Percentiles rank a stretch among this genome's conserved stretches.
These are phyloP conservation scores for Heterotis niloticus DNA, from an alignment of 2,113 vertebrate genomes.

Conservation along the genomic window DNA sequence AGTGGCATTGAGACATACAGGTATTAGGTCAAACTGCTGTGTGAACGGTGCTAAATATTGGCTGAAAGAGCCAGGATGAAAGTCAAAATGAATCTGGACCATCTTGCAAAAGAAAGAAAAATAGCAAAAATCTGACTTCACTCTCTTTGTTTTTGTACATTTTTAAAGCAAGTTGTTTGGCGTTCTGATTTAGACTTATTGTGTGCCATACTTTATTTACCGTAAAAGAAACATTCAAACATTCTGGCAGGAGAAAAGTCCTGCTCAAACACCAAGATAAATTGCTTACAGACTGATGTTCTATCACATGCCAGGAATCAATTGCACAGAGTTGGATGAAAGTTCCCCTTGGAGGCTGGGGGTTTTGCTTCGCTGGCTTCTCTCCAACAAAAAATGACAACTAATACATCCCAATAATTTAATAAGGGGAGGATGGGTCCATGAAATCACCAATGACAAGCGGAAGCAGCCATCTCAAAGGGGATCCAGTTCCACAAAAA, in stretches of 20 bases:
- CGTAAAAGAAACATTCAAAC: constrained; percentile 14
- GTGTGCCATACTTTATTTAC: constrained; percentile 24
- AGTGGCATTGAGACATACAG: background rate
- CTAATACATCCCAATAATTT: constrained; percentile 38
- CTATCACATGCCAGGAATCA: constrained; percentile 36
- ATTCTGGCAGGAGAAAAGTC: constrained; percentile 25
- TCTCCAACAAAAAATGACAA: constrained; percentile 43
- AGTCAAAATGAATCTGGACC: background rate
- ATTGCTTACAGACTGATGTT: constrained; percentile 44
- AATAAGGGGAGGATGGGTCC: constrained; percentile 36
- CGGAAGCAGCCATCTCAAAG: background rate
- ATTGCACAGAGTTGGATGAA: constrained; percentile 32
- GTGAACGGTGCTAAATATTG: constrained; percentile 1
- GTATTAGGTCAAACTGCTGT: background rate
- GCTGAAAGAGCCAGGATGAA: background rate
- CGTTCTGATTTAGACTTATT: constrained; percentile 18
- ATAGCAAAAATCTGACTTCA: too few relatives aligned
- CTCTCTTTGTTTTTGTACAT: background rate
- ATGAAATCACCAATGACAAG: constrained; percentile 35
- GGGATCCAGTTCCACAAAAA: background rate
- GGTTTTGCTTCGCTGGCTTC: constrained; percentile 31
- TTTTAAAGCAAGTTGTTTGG: background rate
- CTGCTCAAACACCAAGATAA: constrained; percentile 30
- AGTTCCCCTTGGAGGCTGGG: constrained; percentile 31
- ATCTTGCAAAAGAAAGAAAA: background rate